Evolutionary conservation across 2,113 vertebrate species (phyloP), one percentile per base, ranked within the genome.

Genomic region (Epinephelus cyanopodus): DNA sequence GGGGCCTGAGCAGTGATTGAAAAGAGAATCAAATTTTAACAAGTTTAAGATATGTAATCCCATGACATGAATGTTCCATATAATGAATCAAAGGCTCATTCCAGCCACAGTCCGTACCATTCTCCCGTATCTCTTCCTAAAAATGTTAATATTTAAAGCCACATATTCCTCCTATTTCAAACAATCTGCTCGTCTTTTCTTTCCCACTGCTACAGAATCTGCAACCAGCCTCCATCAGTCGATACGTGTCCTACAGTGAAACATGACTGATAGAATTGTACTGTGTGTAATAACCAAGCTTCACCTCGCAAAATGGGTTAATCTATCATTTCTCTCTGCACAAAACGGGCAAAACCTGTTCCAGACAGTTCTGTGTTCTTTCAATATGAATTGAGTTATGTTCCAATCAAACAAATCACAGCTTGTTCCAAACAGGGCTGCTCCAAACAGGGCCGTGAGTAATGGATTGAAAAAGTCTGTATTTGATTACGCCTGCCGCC

Each of bases 331-430:
- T 79, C 65, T 73, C 78, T 53, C 74, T 29, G 29, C 25, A n/a
- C 54, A 82, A 48, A 84, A 76, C 67, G 37, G 79, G n/a, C 61
- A 45, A 79, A 84, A 84, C 9, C 48, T 79, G 48, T 74, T 87
- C 62, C 67, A 79, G 77, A 82, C 89, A 74, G 81, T 85, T 47
- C 60, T 54, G 37, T 77, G 62, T 75, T 61, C 87, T 87, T 90
- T 87, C 84, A 48, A 93, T 91, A 85, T 86, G 77, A 92, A 93
- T 91, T 84, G 84, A 92, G 89, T 92, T 91, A 92, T 88, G 64
- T 78, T 92, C 90, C 89, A 93, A 94, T 95, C 89, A 92, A 92
- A 90, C 89, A 87, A 90, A 90, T 90, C 86, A 82, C 56, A 67
- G 82, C 89, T 91, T 88, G 84, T 82, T 92, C 85, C 77, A 79